Evolutionary conservation across 2,888 invertebrate species (phyloP).

Genomic region (Megalurothrips usitatus): DNA sequence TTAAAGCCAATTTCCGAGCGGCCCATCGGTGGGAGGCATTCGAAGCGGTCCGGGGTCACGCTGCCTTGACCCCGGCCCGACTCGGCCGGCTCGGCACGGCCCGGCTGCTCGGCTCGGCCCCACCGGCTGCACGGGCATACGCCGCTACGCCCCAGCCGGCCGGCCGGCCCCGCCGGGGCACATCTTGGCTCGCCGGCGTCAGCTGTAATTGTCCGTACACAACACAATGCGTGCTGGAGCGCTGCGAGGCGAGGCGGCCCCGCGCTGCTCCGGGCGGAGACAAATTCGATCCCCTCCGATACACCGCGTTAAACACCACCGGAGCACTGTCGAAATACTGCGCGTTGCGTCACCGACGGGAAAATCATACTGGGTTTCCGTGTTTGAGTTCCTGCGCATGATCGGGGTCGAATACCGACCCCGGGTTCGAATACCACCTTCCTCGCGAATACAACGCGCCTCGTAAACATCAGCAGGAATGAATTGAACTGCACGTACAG

Average conservation of each 20-base stretch:
- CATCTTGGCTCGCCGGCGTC: not conserved
- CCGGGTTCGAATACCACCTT: too few species aligned
- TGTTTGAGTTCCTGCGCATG: too few species aligned
- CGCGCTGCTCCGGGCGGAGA: not conserved
- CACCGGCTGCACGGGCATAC: too few species aligned
- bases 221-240: not conserved
- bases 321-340: not conserved
- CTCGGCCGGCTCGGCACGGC: not conserved
- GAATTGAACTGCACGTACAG: not conserved
- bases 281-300: constrained; percentile 21
- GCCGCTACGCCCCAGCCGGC: not conserved
- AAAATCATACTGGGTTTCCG: too few species aligned
- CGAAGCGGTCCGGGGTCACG: not conserved
- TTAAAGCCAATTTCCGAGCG: constrained; percentile 21
- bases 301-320: constrained; percentile 8
- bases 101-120: not conserved
- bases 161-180: not conserved
- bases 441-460: not conserved
- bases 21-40: not conserved
- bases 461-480: not conserved
- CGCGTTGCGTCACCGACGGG: not conserved
- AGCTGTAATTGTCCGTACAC: constrained; percentile 22
- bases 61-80: not conserved
- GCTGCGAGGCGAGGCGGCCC: not conserved
- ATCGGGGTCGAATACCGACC: too few species aligned